Conservation (phyloP, 2,888 invertebrate species). For the Cacoxenus indagator region DNA sequence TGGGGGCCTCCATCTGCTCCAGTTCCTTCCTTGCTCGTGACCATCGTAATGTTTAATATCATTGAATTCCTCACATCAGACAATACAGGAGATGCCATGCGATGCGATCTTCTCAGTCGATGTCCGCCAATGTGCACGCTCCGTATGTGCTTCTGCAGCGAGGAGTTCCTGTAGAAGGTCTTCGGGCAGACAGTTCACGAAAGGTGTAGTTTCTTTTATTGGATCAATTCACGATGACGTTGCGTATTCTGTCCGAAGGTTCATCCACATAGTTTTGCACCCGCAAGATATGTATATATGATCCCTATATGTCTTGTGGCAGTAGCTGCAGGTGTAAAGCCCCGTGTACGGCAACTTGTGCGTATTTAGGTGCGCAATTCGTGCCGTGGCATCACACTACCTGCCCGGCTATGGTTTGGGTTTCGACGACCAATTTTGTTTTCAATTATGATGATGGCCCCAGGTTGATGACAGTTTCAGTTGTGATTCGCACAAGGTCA, state of each 20-base stretch:
- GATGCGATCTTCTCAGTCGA: constrained; percentile 60
- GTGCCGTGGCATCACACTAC: constrained; percentile 51
- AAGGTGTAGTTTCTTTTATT: constrained; percentile 63
- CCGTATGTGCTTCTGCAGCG: constrained; percentile 63
- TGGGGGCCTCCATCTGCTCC: background rate
- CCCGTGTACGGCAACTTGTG: constrained; percentile 58
- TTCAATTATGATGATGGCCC: no score
- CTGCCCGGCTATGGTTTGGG: no score
- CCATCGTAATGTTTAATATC: constrained; percentile 66
- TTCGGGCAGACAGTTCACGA: constrained; percentile 59
- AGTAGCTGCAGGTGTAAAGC: constrained; percentile 63
- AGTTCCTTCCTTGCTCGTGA: constrained; percentile 48
- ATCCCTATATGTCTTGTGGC: constrained; percentile 61
- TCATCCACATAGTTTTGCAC: constrained; percentile 63
- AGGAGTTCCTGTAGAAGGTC: constrained; percentile 65
- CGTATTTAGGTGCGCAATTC: constrained; percentile 56
- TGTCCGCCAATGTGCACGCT: constrained; percentile 65
- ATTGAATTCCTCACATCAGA: constrained; percentile 65
- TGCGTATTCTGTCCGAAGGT: constrained; percentile 65
- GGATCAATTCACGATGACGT: constrained; percentile 64
- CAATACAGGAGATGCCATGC: constrained; percentile 53
- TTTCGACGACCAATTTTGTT: no score
- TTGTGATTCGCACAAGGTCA: no score
- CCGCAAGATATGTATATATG: constrained; percentile 64
- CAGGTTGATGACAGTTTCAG: no score